Evolutionary conservation across 2,113 vertebrate species (phyloP).

Genomic region (Perca fluviatilis): DNA sequence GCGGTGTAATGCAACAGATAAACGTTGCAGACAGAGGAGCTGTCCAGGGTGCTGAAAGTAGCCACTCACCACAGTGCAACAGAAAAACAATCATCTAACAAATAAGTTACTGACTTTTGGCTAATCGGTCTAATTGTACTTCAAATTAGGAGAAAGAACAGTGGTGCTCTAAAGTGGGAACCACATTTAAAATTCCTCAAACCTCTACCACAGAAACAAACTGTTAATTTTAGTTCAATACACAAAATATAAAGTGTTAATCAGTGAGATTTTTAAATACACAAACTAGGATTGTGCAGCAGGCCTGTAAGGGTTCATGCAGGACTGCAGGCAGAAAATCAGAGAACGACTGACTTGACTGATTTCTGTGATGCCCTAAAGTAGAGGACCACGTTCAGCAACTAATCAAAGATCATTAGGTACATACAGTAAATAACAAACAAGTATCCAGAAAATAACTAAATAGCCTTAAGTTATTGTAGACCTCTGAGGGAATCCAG

Average conservation of each 20-base stretch:
- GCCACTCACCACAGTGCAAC: not conserved
- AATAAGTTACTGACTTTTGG: not conserved
- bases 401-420: not conserved
- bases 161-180: not conserved
- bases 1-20: not conserved
- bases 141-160: not conserved
- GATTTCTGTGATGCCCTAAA: not conserved
- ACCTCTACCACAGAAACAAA: not conserved
- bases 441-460: not conserved
- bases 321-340: slow-evolving; percentile 3
- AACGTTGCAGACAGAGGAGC: not conserved
- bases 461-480: not conserved
- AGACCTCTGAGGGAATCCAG: not conserved
- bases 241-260: slow-evolving; percentile 4
- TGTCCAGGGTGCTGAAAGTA: slow-evolving; percentile 37
- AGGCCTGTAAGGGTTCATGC: not conserved
- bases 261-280: not conserved
- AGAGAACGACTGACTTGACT: not conserved
- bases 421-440: not conserved
- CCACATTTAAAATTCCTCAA: not conserved
- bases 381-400: not conserved
- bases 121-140: not conserved
- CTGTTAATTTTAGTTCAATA: not conserved
- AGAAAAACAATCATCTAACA: not conserved
- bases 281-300: not conserved